Percentiles rank a stretch among this genome's conserved stretches.
These are phyloP conservation scores for Limnephilus auricula DNA, from an alignment of 2,888 invertebrate genomes.

Conservation along the genomic window DNA sequence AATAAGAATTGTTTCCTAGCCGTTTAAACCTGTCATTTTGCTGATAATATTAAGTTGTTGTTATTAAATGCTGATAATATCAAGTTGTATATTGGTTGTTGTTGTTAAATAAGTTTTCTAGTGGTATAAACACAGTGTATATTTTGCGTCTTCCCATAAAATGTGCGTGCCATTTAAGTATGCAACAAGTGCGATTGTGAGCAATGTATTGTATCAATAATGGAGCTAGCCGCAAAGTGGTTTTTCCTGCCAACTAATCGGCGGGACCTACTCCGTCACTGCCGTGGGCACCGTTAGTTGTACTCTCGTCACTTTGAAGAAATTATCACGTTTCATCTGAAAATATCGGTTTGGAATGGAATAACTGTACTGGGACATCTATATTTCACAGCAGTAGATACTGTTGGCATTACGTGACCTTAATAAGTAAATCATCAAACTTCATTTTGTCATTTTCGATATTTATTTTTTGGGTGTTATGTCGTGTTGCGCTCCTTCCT, in stretches of 20 bases:
- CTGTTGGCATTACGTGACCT: neutral
- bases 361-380: conserved; percentile 20
- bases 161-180: neutral
- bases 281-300: neutral
- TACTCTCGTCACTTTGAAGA: conserved; percentile 12
- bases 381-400: neutral
- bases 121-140: neutral
- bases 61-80: neutral
- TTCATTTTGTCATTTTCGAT: neutral
- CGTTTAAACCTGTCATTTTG: neutral
- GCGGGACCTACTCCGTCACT: neutral
- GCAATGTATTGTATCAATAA: neutral
- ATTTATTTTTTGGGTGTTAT: too few species aligned
- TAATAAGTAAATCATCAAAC: neutral
- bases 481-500: neutral
- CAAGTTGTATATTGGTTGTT: neutral
- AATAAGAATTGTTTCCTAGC: too few species aligned
- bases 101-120: neutral
- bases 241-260: neutral
- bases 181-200: neutral
- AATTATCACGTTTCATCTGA: conserved; percentile 35
- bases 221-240: neutral
- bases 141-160: neutral
- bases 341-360: conserved; percentile 20
- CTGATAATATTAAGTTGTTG: neutral